Base-by-base conservation (phyloP, 2,888 invertebrate species). In the Macrophya alboannulata region DNA sequence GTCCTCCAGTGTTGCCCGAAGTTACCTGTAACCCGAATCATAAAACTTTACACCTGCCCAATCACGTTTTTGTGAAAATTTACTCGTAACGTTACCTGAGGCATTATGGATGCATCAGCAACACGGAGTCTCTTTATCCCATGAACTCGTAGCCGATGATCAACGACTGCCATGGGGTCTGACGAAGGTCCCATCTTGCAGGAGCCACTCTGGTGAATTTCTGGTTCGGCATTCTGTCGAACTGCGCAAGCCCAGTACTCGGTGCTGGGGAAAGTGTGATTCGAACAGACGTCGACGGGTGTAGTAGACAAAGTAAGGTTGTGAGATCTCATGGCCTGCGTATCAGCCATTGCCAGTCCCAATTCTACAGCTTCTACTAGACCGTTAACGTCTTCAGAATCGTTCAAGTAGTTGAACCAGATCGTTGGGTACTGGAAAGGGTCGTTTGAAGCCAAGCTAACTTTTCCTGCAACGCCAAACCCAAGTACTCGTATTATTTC, bases 181-280 rank as follows among this genome's bases (percentile, higher is more conserved):
- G 94, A 93, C 0, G 91, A 89, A 0, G 97, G 96, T 0, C 97
- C 97, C 97, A 98, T 97, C 94, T 97, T 97, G 91, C 96, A 97
- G 0, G 96, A 96, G 12, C 97, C 97, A 0, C 95, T 96, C n/a
- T n/a, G n/a, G n/a, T n/a, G 92, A 97, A 97, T n/a, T n/a, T n/a
- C 91, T 97, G 97, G 92, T 93, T 97, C 97, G 0, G 97, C 96
- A 0, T 97, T 96, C 0, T 95, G 95, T 86, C 94, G 94, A 0
- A 97, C 95, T 0, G 96, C 95, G 90, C 98, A 98, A 84, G 94
- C 95, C 96, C 97, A 97, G 94, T 96, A 97, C 25, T 95, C 95
- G 89, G 97, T 97, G 0, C 95, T 94, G 12, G 85, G 84, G 6
- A 85, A 88, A 79, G 86, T 76, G 77, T 87, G 76, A 2, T 86